Conservation (phyloP, 2,797 vertebrate species). For the Hypotaenidia philippensis region DNA sequence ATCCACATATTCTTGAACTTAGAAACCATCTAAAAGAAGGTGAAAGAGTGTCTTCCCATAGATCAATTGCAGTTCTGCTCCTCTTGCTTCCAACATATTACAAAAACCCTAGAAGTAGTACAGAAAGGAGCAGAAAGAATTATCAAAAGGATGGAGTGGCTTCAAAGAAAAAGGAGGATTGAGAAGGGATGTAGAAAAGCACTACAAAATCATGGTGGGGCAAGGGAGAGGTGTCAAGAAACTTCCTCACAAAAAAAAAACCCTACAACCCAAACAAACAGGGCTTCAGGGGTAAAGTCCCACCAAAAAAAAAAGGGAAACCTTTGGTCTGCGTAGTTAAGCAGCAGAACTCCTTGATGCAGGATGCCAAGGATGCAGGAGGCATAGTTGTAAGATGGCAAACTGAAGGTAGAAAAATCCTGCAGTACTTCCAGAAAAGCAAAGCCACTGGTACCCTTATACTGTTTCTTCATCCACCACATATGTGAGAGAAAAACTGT, state of each 20-base stretch:
- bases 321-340: fast-evolving
- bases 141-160: not conserved
- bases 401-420: not conserved
- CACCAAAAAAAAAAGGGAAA: not conserved
- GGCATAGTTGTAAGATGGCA: not conserved
- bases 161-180: not conserved
- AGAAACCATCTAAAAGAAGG: not conserved
- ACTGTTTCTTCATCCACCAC: not conserved
- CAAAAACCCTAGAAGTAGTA: not conserved
- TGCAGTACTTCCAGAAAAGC: not conserved
- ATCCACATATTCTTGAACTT: not conserved
- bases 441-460: not conserved
- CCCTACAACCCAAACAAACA: no score
- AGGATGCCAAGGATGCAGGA: fast-evolving
- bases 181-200: not conserved
- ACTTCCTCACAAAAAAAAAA: not conserved
- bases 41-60: not conserved
- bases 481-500: not conserved
- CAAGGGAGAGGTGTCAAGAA: not conserved
- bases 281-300: not conserved
- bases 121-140: not conserved
- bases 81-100: not conserved
- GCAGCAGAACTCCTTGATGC: not conserved
- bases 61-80: not conserved
- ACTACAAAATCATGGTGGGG: not conserved